phyloP scores from a whole-genome alignment of 2,888 invertebrate genomes.

The Agrotis puta region DNA sequence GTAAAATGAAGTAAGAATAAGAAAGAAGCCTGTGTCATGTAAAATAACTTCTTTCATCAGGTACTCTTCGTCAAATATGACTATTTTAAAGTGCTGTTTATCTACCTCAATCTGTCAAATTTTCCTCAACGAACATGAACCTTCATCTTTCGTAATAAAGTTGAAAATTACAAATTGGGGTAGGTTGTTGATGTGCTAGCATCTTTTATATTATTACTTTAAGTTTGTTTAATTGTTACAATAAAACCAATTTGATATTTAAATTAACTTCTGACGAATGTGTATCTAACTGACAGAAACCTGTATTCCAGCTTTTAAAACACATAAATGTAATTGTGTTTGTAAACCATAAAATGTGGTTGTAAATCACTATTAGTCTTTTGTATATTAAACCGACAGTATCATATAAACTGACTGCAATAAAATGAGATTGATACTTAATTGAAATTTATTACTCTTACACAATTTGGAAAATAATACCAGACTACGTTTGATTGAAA shows the following conservation, averaged over 20 bases:
- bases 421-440: constrained; percentile 28
- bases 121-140: too few species aligned
- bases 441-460: constrained; percentile 48
- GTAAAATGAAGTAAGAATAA: not conserved
- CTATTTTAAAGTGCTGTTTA: not conserved
- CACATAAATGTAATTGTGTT: not conserved
- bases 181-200: too few species aligned
- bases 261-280: not conserved
- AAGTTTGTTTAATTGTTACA: not conserved
- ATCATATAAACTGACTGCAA: constrained; percentile 17
- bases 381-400: constrained; percentile 21
- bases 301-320: constrained; percentile 4
- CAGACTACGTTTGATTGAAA: constrained; percentile 14
- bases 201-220: not conserved
- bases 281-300: constrained; percentile 8
- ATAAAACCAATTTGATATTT: not conserved
- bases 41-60: not conserved
- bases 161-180: too few species aligned
- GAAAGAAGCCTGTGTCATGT: not conserved
- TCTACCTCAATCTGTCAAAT: too few species aligned
- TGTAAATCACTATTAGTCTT: constrained; percentile 35
- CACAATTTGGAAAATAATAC: constrained; percentile 39
- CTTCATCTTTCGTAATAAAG: too few species aligned
- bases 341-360: constrained; percentile 16
- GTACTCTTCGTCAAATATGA: not conserved